phyloP scores from a whole-genome alignment of 2,113 vertebrate genomes.

The human region GRCh38 chr15:74590501-74591000 shows the following conservation, averaged over 20 bases:
- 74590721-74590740: neutral
- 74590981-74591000: fast-evolving
- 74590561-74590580: neutral
- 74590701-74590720: neutral
- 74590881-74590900: neutral
- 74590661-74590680: neutral
- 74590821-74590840: neutral
- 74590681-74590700: neutral
- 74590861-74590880: neutral
- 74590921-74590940: neutral
- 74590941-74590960: neutral
- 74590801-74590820: neutral
- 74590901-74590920: neutral
- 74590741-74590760: neutral
- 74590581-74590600: neutral
- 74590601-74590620: neutral
- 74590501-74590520: neutral
- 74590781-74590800: neutral
- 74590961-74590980: neutral
- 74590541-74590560: neutral
- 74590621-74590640: neutral
- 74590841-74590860: neutral
- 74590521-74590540: neutral
- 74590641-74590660: neutral
- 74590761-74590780: neutral